These are phyloP conservation scores for Neodon shergylaensis DNA, from an alignment of 2,113 vertebrate genomes.

Conservation along the genomic window DNA sequence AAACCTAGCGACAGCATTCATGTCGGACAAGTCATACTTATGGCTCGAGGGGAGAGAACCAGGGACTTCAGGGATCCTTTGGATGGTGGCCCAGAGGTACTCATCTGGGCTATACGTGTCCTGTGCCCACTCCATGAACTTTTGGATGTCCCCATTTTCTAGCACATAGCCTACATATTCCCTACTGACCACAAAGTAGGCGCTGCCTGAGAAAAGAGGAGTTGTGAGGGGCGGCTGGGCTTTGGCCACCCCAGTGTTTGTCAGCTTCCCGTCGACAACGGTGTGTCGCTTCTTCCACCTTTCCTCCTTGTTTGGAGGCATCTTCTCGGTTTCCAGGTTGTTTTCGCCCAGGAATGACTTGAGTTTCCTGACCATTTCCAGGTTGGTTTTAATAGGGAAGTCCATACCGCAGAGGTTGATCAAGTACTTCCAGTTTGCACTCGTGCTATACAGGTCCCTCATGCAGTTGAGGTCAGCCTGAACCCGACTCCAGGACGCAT, in stretches of 20 bases:
- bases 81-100: conserved; percentile 94
- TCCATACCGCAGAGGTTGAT: conserved; percentile 96
- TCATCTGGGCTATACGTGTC: conserved; percentile 95
- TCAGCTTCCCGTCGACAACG: conserved; percentile 85
- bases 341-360: conserved; percentile 88
- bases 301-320: conserved; percentile 85
- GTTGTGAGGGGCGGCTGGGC: conserved; percentile 86
- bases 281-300: conserved; percentile 85
- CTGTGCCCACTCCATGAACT: conserved; percentile 91
- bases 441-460: conserved; percentile 89
- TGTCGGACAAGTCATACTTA: conserved; percentile 91
- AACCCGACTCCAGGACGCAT: conserved; percentile 92
- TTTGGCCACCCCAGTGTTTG: conserved; percentile 84
- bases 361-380: conserved; percentile 91
- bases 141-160: conserved; percentile 82
- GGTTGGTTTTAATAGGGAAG: conserved; percentile 96
- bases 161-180: conserved; percentile 88
- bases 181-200: conserved; percentile 92
- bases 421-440: conserved; percentile 91
- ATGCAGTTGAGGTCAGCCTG: conserved; percentile 97
- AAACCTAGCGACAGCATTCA: conserved; percentile 89
- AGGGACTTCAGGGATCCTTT: conserved; percentile 90
- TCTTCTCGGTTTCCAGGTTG: conserved; percentile 91
- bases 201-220: conserved; percentile 91
- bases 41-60: conserved; percentile 85